Conservation (phyloP, 2,113 vertebrate species). For the Silurus asotus region DNA sequence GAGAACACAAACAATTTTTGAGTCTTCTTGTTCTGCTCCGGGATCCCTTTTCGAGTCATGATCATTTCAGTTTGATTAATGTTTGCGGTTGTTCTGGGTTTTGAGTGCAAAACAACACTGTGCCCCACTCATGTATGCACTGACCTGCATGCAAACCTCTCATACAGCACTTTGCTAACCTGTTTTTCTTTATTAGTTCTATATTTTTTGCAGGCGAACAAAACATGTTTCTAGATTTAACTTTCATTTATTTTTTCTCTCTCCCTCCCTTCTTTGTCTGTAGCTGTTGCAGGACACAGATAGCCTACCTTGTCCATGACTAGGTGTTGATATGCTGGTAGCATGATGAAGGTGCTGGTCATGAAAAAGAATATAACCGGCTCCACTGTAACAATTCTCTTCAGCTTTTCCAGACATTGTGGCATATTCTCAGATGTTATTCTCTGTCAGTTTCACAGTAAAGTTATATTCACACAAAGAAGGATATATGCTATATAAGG, state of each 20-base stretch:
- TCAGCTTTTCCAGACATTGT: slow-evolving; percentile 47
- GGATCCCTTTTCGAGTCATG: slow-evolving; percentile 36
- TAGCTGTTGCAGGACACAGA: slow-evolving; percentile 9
- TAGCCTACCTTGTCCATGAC: slow-evolving; percentile 59
- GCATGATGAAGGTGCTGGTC: slow-evolving; percentile 56
- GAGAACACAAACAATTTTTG: slow-evolving; percentile 24
- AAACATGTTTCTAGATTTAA: slow-evolving; percentile 28
- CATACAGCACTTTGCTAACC: slow-evolving; percentile 42
- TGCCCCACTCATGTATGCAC: slow-evolving; percentile 10
- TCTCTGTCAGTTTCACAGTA: neutral
- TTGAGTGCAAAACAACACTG: slow-evolving; percentile 35
- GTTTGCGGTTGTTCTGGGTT: slow-evolving; percentile 44
- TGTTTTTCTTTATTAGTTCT: slow-evolving; percentile 6
- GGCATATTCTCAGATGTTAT: slow-evolving; percentile 29
- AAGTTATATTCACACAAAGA: neutral
- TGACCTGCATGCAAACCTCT: neutral
- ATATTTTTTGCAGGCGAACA: slow-evolving; percentile 37
- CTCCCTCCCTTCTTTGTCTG: neutral
- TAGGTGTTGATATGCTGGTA: slow-evolving; percentile 58
- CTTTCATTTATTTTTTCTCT: slow-evolving; percentile 42
- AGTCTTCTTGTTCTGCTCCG: slow-evolving; percentile 26
- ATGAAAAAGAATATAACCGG: slow-evolving; percentile 64
- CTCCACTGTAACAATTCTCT: slow-evolving; percentile 61
- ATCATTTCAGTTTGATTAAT: slow-evolving; percentile 49
- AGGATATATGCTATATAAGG: neutral